A percentile compares a stretch with the other conserved stretches of the same genome.
phyloP scores from a whole-genome alignment of 2,797 vertebrate genomes.

The Ceryle rudis region DNA sequence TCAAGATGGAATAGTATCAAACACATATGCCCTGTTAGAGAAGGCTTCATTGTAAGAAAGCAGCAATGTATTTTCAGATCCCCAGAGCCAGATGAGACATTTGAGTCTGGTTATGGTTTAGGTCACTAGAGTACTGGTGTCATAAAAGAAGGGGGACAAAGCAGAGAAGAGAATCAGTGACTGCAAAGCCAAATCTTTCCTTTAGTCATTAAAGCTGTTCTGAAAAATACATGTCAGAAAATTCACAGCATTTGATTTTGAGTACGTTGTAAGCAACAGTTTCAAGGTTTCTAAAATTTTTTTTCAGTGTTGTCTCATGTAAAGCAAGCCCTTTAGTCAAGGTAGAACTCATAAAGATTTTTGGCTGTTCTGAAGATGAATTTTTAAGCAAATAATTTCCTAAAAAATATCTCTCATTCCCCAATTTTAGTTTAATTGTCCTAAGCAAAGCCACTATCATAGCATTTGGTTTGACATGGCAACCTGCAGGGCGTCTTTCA shows the following conservation, averaged over 20 bases:
- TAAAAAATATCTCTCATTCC: not conserved
- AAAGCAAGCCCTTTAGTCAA: not conserved
- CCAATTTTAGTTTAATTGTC: not conserved
- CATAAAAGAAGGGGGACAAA: not conserved
- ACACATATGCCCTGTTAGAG: rapidly evolving
- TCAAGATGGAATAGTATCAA: not conserved
- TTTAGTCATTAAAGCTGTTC: not conserved
- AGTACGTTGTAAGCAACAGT: not conserved
- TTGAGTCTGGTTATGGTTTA: not conserved
- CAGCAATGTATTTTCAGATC: not conserved
- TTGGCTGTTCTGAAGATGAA: not conserved
- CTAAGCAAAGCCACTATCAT: not conserved
- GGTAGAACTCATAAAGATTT: not conserved
- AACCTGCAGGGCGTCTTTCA: not conserved
- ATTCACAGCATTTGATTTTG: not conserved
- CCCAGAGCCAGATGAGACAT: not conserved
- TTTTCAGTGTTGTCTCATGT: not conserved
- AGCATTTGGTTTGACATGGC: not conserved
- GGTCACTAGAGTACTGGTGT: not conserved
- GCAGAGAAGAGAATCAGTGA: not conserved
- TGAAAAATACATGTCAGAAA: not conserved
- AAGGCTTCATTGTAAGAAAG: not conserved
- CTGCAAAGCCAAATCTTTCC: not conserved
- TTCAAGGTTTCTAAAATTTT: not conserved
- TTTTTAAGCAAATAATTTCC: not conserved